Evolutionary conservation across 2,888 invertebrate species (phyloP), one percentile per base, ranked within the genome.

Genomic region (Ernsta delagoae): DNA sequence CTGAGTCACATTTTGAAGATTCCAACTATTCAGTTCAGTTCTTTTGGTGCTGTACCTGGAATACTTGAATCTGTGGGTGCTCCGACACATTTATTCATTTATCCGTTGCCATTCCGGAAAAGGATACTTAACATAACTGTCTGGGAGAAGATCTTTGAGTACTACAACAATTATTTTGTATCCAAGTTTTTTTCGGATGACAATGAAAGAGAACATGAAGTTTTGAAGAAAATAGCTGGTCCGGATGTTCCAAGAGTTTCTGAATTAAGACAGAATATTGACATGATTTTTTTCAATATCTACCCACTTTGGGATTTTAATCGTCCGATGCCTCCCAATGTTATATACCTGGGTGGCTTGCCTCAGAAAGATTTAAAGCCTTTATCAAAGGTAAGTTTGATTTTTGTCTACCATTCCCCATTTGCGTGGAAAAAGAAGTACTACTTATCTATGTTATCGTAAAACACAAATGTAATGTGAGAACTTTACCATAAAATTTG

Each of bases 271-370:
- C 16, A 50, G 8, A 50, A 50, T 50, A 16, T 50, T 62, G 63
- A 53, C 24, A 36, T 36, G 36, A 3, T 36, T 36, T 36, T 36
- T 6, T 36, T 36, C 36, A 36, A 36, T 36, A 4, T 36, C 36
- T 36, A 36, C 36, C 5, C 5, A 36, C 39, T 39, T 6, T 39
- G 39, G 39, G 39, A 39, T 5, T 75, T 74, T 8, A 80, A 81
- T 50, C 74, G 80, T 12, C 92, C 93, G 0, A 75, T 87, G 0
- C 83, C 90, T 2, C 88, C 91, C 0, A 78, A 80, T 67, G 77
- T 89, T 1, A 70, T 92, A 4, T 84, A 83, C 70, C 83, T 90
- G 67, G 90, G 90, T 60, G 90, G 90, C 5, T 68, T 87, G 43
- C 91, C 92, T 72, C 77, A 79, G 43, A 78, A 72, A 24, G 74